Evolutionary conservation across 2,797 vertebrate species (phyloP).

Genomic region (Phrynocephalus guinanensis): DNA sequence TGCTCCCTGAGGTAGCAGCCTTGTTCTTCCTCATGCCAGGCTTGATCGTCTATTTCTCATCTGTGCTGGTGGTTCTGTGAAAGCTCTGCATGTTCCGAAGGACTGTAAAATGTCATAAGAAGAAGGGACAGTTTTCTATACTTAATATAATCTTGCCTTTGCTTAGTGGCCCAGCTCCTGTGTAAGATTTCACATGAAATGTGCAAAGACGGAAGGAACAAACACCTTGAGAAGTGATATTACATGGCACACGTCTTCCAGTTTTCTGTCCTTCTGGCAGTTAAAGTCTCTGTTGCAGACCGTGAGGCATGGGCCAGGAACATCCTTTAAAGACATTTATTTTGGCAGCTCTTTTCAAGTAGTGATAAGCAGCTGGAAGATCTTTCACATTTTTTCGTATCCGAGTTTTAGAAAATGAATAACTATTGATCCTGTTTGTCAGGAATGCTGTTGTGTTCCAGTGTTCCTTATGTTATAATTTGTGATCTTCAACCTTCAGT

Average conservation of each 20-base stretch:
- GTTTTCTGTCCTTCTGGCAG: not conserved
- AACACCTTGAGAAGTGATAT: not conserved
- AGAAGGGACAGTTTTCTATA: too few relatives aligned
- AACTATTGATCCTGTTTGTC: not conserved
- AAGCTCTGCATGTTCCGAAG: not conserved
- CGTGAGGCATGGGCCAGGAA: not conserved
- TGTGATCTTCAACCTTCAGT: not conserved
- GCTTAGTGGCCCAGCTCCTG: not conserved
- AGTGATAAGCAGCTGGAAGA: not conserved
- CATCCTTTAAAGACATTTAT: not conserved
- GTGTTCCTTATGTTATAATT: not conserved
- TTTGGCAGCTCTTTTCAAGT: not conserved
- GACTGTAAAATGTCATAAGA: not conserved
- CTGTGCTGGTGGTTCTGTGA: not conserved
- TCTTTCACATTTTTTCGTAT: not conserved
- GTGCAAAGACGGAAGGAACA: not conserved
- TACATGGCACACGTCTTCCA: not conserved
- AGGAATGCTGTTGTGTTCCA: not conserved
- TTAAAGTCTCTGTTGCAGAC: not conserved
- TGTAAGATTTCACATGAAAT: not conserved
- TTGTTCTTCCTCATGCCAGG: not conserved
- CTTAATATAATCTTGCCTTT: not conserved
- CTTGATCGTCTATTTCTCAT: too few relatives aligned
- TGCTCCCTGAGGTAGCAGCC: not conserved
- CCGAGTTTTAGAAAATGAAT: not conserved